phyloP scores from a whole-genome alignment of 2,888 invertebrate species.

The Meta bourneti region DNA sequence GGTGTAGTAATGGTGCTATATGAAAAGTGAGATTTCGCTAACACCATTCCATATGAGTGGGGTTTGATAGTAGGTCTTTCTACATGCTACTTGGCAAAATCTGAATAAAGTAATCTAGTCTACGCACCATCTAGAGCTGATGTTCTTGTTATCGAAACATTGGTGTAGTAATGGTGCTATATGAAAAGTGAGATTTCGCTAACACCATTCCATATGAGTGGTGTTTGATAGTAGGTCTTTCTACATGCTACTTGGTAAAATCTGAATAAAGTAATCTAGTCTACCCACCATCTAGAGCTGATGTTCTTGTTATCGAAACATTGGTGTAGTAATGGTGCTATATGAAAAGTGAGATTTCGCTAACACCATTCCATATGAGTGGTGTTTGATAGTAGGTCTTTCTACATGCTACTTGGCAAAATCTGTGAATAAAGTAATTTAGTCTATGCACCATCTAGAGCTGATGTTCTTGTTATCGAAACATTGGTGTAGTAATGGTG shows the following conservation, averaged over 20 bases:
- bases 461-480: not conserved
- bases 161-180: not conserved
- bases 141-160: not conserved
- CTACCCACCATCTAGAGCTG: constrained; percentile 40
- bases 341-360: constrained; percentile 40
- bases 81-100: no score
- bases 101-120: no score
- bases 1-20: constrained; percentile 34
- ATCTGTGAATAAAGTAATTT: not conserved
- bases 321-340: constrained; percentile 43
- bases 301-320: not conserved
- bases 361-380: constrained; percentile 56
- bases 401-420: constrained; percentile 14
- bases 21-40: no score
- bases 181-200: no score
- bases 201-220: no score
- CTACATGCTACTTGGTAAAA: no score
- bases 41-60: no score
- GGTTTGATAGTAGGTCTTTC: no score
- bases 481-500: not conserved
- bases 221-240: no score
- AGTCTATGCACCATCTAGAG: not conserved
- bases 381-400: constrained; percentile 71
- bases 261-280: not conserved
- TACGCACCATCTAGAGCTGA: not conserved